phyloP scores from a whole-genome alignment of 2,797 vertebrate species.

The Chelon auratus region DNA sequence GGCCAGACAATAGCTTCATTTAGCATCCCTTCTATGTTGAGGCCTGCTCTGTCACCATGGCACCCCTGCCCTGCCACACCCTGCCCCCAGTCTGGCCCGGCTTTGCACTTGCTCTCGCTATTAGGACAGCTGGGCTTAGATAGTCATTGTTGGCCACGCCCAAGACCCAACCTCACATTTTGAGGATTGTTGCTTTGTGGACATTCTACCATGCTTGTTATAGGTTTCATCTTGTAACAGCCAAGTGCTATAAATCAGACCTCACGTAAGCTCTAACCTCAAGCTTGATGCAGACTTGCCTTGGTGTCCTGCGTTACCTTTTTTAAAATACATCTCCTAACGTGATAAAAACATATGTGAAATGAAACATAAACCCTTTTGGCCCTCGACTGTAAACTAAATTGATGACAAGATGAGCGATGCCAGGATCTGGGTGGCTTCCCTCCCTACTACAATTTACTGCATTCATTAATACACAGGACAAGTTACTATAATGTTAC shows the following conservation, averaged over 20 bases:
- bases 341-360: background rate
- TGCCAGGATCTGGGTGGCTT: background rate
- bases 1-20: conserved; percentile 86
- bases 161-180: conserved; percentile 61
- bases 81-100: conserved; percentile 73
- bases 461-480: too few relatives aligned
- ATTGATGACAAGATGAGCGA: conserved; percentile 15
- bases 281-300: background rate
- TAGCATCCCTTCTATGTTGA: conserved; percentile 80
- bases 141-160: conserved; percentile 69
- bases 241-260: background rate
- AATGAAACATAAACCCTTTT: conserved; percentile 5
- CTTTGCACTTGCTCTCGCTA: conserved; percentile 76
- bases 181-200: conserved; percentile 45
- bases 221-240: background rate
- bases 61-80: conserved; percentile 74
- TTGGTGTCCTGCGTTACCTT: conserved; percentile 5
- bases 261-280: background rate
- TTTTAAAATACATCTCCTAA: background rate
- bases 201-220: conserved; percentile 14
- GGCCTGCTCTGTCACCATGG: conserved; percentile 78
- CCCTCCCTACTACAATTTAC: conserved; percentile 3
- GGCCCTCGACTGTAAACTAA: background rate
- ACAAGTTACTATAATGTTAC: too few relatives aligned
- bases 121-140: conserved; percentile 72